Evolutionary conservation across 2,888 invertebrate genomes (phyloP), one percentile per base, ranked within the genome.

Genomic region (Gastrophysa polygoni): DNA sequence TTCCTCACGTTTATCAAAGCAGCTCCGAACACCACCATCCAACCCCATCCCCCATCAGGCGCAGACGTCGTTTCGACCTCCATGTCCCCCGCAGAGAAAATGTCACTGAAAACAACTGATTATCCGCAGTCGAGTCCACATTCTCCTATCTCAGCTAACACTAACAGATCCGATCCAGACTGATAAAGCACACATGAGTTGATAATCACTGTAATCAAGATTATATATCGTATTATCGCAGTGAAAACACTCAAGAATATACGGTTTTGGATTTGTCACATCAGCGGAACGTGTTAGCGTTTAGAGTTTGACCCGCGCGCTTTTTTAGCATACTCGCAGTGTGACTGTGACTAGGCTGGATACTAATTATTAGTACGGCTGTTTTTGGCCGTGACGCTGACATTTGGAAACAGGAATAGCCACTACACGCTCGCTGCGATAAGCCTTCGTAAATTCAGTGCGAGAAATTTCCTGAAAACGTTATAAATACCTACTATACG

Each of bases 11-110:
- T 98, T 73, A 98, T 93, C 89, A 97, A 90, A 83, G 98, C 97
- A n/a, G 96, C 96, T 34, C 92, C 95, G 76, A 95, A 89, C 59
- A 96, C 96, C 57, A 96, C 93, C 82, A 91, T 86, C 95, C 95
- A 96, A 0, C 96, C 96, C 96, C 96, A 96, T 17, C 96, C 96
- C 1, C 96, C 95, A 79, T 96, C 95, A 0, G 93, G 93, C 34
- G 92, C 91, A 63, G 87, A 49, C 28, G 66, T 60, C n/a, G 57
- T 17, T 8, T 51, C 21, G 17, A 57, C 34, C 16, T 59, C 57
- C 38, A 61, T 61, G 17, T 63, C 57, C 28, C 58, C 29, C 21
- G 24, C 20, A 32, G 11, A 46, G 1, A 24, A 8, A 49, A 32
- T 18, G 21, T 32, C 32, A 32, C 21, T 38, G 20, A 38, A 32